Base-by-base conservation (phyloP, 1,140 invertebrate genomes). In the Drosophila sechellia region DNA sequence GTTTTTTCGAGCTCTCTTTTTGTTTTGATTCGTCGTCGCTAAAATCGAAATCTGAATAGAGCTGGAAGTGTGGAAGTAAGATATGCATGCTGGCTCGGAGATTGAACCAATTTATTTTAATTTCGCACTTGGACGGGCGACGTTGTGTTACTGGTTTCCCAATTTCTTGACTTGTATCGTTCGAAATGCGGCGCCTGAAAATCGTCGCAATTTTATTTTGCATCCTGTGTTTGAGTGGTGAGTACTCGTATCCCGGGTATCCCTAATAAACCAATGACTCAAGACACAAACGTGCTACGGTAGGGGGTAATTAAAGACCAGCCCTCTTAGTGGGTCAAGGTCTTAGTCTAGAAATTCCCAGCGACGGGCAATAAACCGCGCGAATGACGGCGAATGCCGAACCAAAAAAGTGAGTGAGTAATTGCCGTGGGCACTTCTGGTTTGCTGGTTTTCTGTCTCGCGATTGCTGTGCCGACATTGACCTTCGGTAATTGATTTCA, bases 51-150 rank as follows among this genome's bases (percentile, higher is more conserved):
- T 80, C 71, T 46, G 60, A 79, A 78, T 71, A 79, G 60, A 75
- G 81, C 76, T 78, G 77, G 66, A 84, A 22, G 20, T 70, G 79
- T 85, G 77, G 59, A 79, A 87, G 74, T 86, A 87, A 86, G 79
- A 86, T 77, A 86, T 81, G 80, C 61, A 75, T 66, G 71, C 53
- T 75, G 39, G 27, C 60, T 60, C 57, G 60, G 37, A 75, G 78
- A 87, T 79, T 83, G 79, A 53, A 84, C 79, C 79, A 89, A 89
- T 89, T 89, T 89, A 89, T 84, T 89, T 89, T 61, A 89, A 89
- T 89, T 89, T 89, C 61, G 73, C 72, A 83, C 77, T 68, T 71
- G 68, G 54, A 65, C 72, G 72, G 58, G 65, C 53, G 31, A 79
- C 65, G 84, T 89, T 84, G 83, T 87, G 75, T 6, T 27, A 56